A percentile compares a stretch with the other conserved stretches of the same genome.
Evolutionary conservation across 2,113 vertebrate species (phyloP).

Genomic region (Centropristis striata): DNA sequence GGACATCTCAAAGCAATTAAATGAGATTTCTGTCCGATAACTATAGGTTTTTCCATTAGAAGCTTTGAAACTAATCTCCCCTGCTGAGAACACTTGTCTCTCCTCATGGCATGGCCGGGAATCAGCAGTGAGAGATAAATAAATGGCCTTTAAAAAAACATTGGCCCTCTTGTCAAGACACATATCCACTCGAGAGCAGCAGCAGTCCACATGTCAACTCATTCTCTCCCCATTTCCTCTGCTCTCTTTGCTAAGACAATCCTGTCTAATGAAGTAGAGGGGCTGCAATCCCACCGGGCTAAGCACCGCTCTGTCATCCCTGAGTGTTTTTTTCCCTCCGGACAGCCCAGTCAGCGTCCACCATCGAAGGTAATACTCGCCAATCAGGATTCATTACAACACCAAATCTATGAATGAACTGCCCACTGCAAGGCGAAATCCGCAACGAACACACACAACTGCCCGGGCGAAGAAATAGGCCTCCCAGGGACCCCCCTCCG

Average conservation of each 20-base stretch:
- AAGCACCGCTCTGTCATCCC: conserved; percentile 66
- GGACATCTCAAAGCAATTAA: conserved; percentile 77
- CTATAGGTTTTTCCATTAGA: conserved; percentile 70
- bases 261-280: conserved; percentile 77
- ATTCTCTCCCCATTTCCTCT: conserved; percentile 73
- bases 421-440: conserved; percentile 45
- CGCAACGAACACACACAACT: conserved; percentile 64
- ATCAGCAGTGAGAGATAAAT: conserved; percentile 80
- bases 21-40: conserved; percentile 65
- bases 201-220: conserved; percentile 77
- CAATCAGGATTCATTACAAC: conserved; percentile 81
- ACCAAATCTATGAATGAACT: conserved; percentile 67
- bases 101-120: conserved; percentile 73
- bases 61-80: conserved; percentile 69
- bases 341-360: conserved; percentile 71
- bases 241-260: conserved; percentile 62
- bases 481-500: conserved; percentile 65
- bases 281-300: conserved; percentile 62
- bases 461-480: conserved; percentile 66
- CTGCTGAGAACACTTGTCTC: conserved; percentile 77
- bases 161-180: conserved; percentile 79
- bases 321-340: conserved; percentile 65
- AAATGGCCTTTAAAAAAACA: conserved; percentile 82
- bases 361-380: conserved; percentile 66
- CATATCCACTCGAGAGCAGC: conserved; percentile 79